Conservation (phyloP, 2,888 invertebrate genomes). For the Amphipyra tragopoginis region DNA sequence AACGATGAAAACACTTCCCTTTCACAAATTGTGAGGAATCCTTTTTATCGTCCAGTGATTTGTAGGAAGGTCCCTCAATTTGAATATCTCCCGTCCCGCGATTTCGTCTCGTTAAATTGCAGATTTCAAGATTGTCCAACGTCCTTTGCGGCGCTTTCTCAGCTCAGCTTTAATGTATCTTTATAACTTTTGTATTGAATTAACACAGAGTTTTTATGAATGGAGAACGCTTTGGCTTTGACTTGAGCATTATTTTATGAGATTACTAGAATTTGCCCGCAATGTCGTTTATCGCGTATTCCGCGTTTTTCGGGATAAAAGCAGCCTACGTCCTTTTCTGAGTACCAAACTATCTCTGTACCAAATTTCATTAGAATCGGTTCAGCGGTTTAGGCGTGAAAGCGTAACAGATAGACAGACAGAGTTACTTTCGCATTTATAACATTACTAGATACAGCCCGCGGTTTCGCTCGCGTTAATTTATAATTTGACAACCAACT, state of each 20-base stretch:
- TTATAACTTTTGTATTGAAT: constrained; percentile 49
- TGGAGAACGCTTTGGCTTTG: not conserved
- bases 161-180: constrained; percentile 43
- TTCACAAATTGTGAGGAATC: constrained; percentile 56
- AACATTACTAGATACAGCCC: too few species aligned
- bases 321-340: too few species aligned
- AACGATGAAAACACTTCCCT: constrained; percentile 28
- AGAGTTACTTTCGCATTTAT: too few species aligned
- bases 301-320: too few species aligned
- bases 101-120: constrained; percentile 59
- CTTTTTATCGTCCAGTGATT: constrained; percentile 62
- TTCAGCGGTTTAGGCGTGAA: too few species aligned
- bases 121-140: constrained; percentile 49
- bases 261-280: not conserved
- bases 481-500: too few species aligned
- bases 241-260: constrained; percentile 1
- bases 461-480: too few species aligned
- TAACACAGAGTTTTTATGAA: constrained; percentile 22
- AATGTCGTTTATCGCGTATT: too few species aligned
- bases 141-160: constrained; percentile 30
- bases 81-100: constrained; percentile 55
- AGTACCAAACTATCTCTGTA: too few species aligned
- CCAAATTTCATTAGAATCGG: too few species aligned
- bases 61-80: constrained; percentile 57
- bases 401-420: too few species aligned